Percentiles rank a stretch among this genome's conserved stretches.
Conservation (phyloP, 2,888 invertebrate species). For the Theristus sp. region DNA sequence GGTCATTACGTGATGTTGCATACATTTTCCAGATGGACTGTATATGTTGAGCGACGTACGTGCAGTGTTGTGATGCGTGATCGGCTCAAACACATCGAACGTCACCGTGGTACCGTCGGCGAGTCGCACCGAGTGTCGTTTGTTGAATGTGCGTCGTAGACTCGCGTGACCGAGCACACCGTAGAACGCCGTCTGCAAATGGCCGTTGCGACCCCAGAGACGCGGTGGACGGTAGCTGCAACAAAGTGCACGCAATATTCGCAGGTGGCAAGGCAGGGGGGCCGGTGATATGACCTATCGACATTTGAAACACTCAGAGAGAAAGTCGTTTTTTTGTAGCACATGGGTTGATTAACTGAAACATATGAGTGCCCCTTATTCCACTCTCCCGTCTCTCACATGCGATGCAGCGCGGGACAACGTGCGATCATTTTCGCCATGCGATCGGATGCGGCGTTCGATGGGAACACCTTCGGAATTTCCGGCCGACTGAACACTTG, state of each 20-base stretch:
- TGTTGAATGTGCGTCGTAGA: constrained; percentile 70
- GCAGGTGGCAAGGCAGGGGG: background rate
- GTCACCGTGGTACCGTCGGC: constrained; percentile 71
- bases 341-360: no score
- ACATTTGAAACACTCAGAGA: background rate
- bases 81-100: constrained; percentile 72
- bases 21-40: no score
- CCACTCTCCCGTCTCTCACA: background rate
- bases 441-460: background rate
- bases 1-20: no score
- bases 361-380: no score
- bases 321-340: no score
- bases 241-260: background rate
- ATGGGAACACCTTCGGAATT: background rate
- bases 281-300: background rate
- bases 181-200: constrained; percentile 77
- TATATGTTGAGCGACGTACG: no score
- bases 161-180: constrained; percentile 52
- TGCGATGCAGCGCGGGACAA: background rate
- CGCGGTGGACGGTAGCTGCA: constrained; percentile 13
- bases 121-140: constrained; percentile 46
- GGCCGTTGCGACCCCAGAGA: constrained; percentile 89
- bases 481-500: background rate
- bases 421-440: background rate
- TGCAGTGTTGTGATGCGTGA: constrained; percentile 36